Evolutionary conservation across 2,888 invertebrate species (phyloP), one percentile per base, ranked within the genome.

Genomic region (Apeira syringaria): DNA sequence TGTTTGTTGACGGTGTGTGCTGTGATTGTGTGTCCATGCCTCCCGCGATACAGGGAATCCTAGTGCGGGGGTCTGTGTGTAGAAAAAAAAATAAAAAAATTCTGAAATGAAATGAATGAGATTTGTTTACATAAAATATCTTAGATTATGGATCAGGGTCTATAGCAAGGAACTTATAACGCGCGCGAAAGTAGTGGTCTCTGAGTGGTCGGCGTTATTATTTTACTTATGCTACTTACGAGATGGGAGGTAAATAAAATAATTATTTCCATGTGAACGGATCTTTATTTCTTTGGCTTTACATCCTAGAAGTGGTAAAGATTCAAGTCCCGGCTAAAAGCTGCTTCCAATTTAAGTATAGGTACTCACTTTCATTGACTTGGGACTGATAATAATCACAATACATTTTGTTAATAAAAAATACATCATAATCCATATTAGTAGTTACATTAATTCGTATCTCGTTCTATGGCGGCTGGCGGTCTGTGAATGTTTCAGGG

Each of bases 231-330:
- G n/a, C n/a, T n/a, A n/a, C n/a, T n/a, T n/a, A n/a, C n/a, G n/a
- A n/a, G n/a, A n/a, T n/a, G 9, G 22, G 11, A n/a, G 9, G 6
- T 30, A 35, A 47, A 50, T 45, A 25, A 58, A 66, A 54, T 9
- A 27, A 48, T 45, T 43, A 41, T 59, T 5, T 43, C 42, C 56
- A 67, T 68, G 73, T 74, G 63, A 71, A 70, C 74, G 61, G 64
- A 64, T 61, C 59, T 74, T 80, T 79, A 78, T 80, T 79, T 78
- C 78, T 82, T 84, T 82, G 82, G 79, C 68, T 80, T 72, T 68
- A 39, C 44, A 76, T 71, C 55, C 34, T 51, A 49, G 38, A 47
- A 40, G 40, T 46, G 27, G 32, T 35, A 37, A 51, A 49, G 35
- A 36, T 28, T 42, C 26, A 40, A 41, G 39, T 35, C 47, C 41